These are phyloP conservation scores for Calliphora vicina DNA, from an alignment of 1,140 invertebrate species.

Conservation along the genomic window DNA sequence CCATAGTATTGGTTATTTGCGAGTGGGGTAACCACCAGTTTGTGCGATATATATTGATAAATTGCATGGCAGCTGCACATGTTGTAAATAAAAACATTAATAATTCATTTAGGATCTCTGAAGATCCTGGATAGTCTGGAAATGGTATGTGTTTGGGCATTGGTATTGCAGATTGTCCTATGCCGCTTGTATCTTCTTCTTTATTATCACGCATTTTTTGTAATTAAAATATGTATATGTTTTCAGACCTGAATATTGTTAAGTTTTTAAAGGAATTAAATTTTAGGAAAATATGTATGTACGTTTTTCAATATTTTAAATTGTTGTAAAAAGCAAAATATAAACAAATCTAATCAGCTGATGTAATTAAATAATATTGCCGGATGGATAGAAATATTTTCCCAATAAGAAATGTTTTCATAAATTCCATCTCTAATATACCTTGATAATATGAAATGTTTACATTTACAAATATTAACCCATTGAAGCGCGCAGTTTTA, in stretches of 20 bases:
- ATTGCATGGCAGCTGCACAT: slow-evolving; percentile 80
- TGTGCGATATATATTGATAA: slow-evolving; percentile 93
- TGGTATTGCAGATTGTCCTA: not conserved
- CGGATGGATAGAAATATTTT: no score
- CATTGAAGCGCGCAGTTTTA: no score
- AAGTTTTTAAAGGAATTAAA: no score
- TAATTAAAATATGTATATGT: not conserved
- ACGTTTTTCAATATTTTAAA: not conserved
- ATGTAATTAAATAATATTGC: not conserved
- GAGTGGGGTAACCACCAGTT: slow-evolving; percentile 98
- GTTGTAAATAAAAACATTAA: slow-evolving; percentile 84
- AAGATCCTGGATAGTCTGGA: slow-evolving; percentile 83
- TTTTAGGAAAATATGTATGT: no score
- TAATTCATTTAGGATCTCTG: slow-evolving; percentile 85
- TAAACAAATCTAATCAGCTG: not conserved
- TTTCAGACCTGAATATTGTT: not conserved
- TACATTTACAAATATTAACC: no score
- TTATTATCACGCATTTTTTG: not conserved
- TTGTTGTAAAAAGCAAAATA: not conserved
- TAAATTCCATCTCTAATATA: no score
- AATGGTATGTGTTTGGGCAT: slow-evolving; percentile 84
- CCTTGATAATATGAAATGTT: no score
- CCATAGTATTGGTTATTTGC: slow-evolving; percentile 86
- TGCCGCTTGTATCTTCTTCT: not conserved
- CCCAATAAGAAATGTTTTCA: no score